A percentile compares a stretch with the other conserved stretches of the same genome.
These are phyloP conservation scores for Vanessa atalanta DNA, from an alignment of 1,140 invertebrate species.

Conservation along the genomic window DNA sequence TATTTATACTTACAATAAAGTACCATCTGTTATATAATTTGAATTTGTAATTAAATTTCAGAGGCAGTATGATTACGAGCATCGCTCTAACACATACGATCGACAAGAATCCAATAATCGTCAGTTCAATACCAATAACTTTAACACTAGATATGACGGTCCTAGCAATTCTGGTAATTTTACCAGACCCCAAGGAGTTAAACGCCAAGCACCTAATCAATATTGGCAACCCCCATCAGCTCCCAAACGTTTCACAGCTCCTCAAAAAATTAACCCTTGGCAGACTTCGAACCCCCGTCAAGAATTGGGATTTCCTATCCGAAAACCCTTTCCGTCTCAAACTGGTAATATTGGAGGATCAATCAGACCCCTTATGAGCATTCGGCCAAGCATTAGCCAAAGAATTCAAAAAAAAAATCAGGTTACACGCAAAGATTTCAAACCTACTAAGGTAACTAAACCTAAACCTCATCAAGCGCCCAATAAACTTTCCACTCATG, in stretches of 20 bases:
- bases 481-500: constrained; percentile 35
- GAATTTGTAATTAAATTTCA: constrained; percentile 52
- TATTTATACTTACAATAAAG: neutral
- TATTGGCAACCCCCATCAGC: constrained; percentile 32
- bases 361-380: constrained; percentile 5
- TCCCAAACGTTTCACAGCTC: constrained; percentile 36
- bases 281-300: constrained; percentile 1
- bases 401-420: constrained; percentile 17
- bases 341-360: constrained; percentile 5
- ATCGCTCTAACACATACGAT: constrained; percentile 30
- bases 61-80: constrained; percentile 48
- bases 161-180: constrained; percentile 26
- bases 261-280: constrained; percentile 35
- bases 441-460: constrained; percentile 48
- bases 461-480: constrained; percentile 32
- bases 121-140: constrained; percentile 32
- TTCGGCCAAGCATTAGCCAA: constrained; percentile 22
- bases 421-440: constrained; percentile 33
- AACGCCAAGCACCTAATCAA: constrained; percentile 34
- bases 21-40: constrained; percentile 9
- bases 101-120: constrained; percentile 27
- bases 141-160: constrained; percentile 36
- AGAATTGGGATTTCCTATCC: neutral
- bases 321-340: constrained; percentile 21
- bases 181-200: constrained; percentile 31